These are phyloP conservation scores for Phasia obesa DNA, from an alignment of 2,888 invertebrate genomes.

Conservation along the genomic window DNA sequence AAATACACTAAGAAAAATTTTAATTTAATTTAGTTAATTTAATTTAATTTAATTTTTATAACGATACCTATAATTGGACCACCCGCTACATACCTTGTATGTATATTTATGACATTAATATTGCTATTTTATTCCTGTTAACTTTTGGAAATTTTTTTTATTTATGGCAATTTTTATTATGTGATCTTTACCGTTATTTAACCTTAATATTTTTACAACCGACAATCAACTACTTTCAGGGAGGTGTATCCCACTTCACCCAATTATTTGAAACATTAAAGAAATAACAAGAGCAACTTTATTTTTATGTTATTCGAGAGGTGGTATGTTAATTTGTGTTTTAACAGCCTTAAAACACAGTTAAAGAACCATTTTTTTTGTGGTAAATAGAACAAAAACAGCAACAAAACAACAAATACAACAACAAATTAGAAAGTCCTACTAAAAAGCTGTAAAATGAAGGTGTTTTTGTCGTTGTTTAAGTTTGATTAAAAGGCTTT, in stretches of 20 bases:
- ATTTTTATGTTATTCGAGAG: slow-evolving; percentile 5
- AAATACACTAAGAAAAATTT: no score
- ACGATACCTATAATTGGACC: no score
- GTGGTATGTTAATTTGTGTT: slow-evolving; percentile 53
- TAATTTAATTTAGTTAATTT: no score
- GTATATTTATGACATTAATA: no score
- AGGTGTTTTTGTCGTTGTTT: slow-evolving; percentile 52
- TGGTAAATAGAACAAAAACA: neutral
- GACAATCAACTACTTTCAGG: slow-evolving; percentile 13
- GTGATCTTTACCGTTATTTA: slow-evolving; percentile 27
- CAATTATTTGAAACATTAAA: slow-evolving; percentile 22
- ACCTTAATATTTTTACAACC: slow-evolving; percentile 32
- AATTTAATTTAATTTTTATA: no score
- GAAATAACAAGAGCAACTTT: neutral
- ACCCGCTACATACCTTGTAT: no score
- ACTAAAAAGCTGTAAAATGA: slow-evolving; percentile 30
- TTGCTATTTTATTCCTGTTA: neutral
- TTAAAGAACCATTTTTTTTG: slow-evolving; percentile 41
- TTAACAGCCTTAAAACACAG: slow-evolving; percentile 52
- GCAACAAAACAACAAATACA: neutral
- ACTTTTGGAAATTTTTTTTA: neutral
- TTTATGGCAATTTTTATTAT: neutral
- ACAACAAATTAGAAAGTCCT: slow-evolving; percentile 49
- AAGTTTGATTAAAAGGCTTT: slow-evolving; percentile 46
- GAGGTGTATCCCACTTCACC: slow-evolving; percentile 37